phyloP scores from a whole-genome alignment of 35 echinoderm and acorn worm species.

The Ophioderma brevispina region DNA sequence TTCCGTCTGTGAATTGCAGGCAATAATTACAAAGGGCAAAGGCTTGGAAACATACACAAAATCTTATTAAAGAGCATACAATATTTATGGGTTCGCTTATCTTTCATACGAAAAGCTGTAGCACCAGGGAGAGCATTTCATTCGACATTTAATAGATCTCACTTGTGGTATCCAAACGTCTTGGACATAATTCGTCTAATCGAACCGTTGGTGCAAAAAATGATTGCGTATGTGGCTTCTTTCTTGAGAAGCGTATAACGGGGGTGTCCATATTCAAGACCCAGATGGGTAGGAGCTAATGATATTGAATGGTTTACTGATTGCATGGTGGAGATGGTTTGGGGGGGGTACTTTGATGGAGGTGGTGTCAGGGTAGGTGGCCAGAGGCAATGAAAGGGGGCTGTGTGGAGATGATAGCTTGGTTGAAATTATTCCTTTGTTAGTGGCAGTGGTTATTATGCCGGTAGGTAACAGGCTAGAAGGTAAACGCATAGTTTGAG shows the following conservation, averaged over 20 bases:
- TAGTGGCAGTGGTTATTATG: slow-evolving; percentile 21
- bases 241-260: not conserved
- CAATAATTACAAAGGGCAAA: not conserved
- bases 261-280: not conserved
- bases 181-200: not conserved
- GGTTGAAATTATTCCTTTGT: slow-evolving; percentile 12
- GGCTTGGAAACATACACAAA: too few relatives aligned
- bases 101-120: not conserved
- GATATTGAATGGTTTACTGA: not conserved
- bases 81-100: not conserved
- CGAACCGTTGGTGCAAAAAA: not conserved
- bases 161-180: not conserved
- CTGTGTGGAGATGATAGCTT: not conserved
- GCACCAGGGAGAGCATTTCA: not conserved
- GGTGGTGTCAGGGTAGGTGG: too few relatives aligned
- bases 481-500: not conserved
- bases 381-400: too few relatives aligned
- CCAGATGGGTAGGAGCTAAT: not conserved
- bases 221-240: not conserved
- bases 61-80: too few relatives aligned
- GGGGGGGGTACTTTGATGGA: not conserved
- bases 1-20: slow-evolving; percentile 14
- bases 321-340: not conserved
- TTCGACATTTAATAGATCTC: not conserved
- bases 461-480: not conserved